Conservation (phyloP, 2,888 invertebrate genomes). For the Conomelus anceps region DNA sequence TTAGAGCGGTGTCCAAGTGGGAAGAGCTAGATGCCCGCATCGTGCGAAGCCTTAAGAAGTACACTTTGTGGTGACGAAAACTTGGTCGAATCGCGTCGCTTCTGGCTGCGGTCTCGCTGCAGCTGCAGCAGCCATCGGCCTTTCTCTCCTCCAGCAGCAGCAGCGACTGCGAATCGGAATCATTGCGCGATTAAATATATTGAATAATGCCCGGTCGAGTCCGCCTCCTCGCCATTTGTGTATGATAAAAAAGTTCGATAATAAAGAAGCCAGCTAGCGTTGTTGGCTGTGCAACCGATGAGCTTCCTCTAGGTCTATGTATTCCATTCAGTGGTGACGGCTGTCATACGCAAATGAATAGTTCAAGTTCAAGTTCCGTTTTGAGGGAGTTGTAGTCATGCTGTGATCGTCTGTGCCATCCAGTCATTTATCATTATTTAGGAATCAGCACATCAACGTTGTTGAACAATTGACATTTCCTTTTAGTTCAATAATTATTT, state of each 20-base stretch:
- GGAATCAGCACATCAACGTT: background rate
- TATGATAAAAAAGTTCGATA: background rate
- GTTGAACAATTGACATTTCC: background rate
- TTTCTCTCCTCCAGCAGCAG: background rate
- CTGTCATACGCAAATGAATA: background rate
- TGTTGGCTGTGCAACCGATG: background rate
- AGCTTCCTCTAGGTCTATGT: slow-evolving; percentile 9
- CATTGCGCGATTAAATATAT: too few relatives aligned
- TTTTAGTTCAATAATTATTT: background rate
- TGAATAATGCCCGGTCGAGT: background rate
- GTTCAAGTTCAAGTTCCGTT: slow-evolving; percentile 8
- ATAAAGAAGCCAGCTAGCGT: background rate
- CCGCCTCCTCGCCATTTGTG: background rate
- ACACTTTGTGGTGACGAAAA: slow-evolving; percentile 23
- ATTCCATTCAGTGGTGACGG: background rate
- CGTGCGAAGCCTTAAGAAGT: slow-evolving; percentile 26
- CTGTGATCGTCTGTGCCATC: slow-evolving; percentile 10
- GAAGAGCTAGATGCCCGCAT: slow-evolving; percentile 25
- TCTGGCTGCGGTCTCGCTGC: background rate
- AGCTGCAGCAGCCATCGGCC: background rate
- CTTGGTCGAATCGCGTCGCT: background rate
- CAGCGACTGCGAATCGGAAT: background rate
- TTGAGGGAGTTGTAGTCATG: background rate
- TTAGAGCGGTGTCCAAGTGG: slow-evolving; percentile 25
- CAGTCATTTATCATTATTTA: slow-evolving; percentile 1